These are phyloP conservation scores for Heliconius charithonia DNA, from an alignment of 2,888 invertebrate species.

Conservation along the genomic window DNA sequence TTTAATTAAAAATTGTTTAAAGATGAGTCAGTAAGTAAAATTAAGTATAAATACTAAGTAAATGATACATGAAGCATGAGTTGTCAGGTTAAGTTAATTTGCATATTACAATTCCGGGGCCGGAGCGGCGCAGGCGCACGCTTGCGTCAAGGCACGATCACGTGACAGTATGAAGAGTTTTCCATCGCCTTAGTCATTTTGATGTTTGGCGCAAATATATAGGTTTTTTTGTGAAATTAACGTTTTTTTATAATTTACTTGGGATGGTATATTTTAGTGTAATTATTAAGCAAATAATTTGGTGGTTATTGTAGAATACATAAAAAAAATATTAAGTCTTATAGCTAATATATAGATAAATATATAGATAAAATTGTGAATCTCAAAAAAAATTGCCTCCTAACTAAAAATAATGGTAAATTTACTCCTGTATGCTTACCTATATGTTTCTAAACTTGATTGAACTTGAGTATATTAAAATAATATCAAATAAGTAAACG, in stretches of 20 bases:
- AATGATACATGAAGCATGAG: constrained; percentile 30
- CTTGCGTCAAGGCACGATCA: constrained; percentile 60
- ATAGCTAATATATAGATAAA: too few relatives aligned
- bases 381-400: too few relatives aligned
- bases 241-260: neutral
- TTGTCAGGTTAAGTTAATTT: constrained; percentile 49
- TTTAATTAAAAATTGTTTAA: neutral
- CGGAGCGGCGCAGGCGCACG: constrained; percentile 54
- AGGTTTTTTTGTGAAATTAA: neutral
- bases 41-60: constrained; percentile 27
- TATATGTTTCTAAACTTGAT: too few relatives aligned
- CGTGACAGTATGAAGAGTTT: constrained; percentile 71
- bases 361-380: too few relatives aligned
- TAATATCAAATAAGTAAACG: too few relatives aligned
- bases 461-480: too few relatives aligned
- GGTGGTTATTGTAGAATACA: too few relatives aligned
- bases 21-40: constrained; percentile 36
- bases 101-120: constrained; percentile 55
- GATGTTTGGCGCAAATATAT: constrained; percentile 47
- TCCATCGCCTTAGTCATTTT: constrained; percentile 69
- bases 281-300: too few relatives aligned
- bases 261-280: too few relatives aligned
- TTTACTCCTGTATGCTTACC: too few relatives aligned
- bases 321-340: too few relatives aligned
- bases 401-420: too few relatives aligned